Conservation (phyloP, 2,888 invertebrate species). For the Athetis lepigone region DNA sequence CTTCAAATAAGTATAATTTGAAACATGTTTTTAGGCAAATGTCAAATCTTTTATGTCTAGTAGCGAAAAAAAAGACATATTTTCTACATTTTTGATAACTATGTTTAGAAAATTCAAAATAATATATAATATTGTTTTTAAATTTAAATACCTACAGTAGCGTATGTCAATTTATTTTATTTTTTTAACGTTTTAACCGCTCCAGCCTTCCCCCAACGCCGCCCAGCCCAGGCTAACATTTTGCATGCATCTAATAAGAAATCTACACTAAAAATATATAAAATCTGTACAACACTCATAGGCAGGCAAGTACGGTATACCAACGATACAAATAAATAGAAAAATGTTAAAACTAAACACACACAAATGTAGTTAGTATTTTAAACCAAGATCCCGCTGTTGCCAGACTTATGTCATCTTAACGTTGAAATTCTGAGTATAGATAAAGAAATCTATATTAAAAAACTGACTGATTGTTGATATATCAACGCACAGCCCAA, state of each 20-base stretch:
- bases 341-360: slow-evolving; percentile 14
- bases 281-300: slow-evolving; percentile 40
- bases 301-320: not conserved
- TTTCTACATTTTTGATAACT: too few species aligned
- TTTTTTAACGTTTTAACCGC: not conserved
- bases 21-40: too few species aligned
- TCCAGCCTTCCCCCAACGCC: not conserved
- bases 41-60: too few species aligned
- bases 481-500: too few species aligned
- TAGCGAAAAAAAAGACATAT: too few species aligned
- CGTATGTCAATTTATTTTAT: too few species aligned
- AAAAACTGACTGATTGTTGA: too few species aligned
- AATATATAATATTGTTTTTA: too few species aligned
- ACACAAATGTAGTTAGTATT: slow-evolving; percentile 19
- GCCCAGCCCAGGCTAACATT: not conserved
- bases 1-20: too few species aligned
- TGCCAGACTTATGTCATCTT: not conserved
- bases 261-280: slow-evolving; percentile 37
- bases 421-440: not conserved
- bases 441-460: too few species aligned
- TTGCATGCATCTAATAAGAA: slow-evolving; percentile 1
- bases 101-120: too few species aligned
- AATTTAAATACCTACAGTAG: too few species aligned
- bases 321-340: not conserved
- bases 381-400: not conserved